These are phyloP conservation scores for Xiphorhynchus erythropygius DNA, from an alignment of 2,797 vertebrate genomes.

Conservation along the genomic window DNA sequence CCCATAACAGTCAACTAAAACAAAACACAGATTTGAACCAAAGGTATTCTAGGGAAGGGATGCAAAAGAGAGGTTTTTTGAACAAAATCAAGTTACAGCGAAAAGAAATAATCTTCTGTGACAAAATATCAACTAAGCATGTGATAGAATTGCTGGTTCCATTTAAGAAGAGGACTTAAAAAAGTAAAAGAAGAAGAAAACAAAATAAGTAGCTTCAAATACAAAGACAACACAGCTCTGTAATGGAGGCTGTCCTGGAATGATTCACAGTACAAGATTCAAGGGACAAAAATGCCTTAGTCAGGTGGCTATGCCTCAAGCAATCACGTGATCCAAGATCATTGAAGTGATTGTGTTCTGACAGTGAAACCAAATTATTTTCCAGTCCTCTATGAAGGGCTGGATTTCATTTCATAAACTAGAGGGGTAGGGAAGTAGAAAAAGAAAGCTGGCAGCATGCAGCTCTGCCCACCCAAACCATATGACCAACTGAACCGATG, in stretches of 20 bases:
- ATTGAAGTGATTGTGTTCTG: not conserved
- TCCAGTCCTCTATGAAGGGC: not conserved
- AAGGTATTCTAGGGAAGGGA: not conserved
- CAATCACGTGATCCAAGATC: not conserved
- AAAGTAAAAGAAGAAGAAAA: not conserved
- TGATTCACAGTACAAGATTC: not conserved
- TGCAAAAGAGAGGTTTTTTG: not conserved
- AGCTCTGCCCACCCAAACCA: not conserved
- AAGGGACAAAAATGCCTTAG: not conserved
- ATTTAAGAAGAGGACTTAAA: not conserved
- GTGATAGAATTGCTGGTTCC: not conserved
- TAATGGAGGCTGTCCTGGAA: not conserved
- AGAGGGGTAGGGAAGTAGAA: not conserved
- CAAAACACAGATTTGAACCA: not conserved
- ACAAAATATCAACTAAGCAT: not conserved
- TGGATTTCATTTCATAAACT: not conserved
- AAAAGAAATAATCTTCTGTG: not conserved
- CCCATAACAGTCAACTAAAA: not conserved
- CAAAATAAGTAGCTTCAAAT: not conserved
- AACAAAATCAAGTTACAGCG: not conserved
- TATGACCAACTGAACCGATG: not conserved
- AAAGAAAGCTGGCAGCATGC: not conserved
- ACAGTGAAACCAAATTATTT: not conserved
- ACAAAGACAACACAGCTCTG: not conserved
- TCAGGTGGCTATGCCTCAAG: not conserved